A percentile compares a stretch with the other conserved stretches of the same genome.
These are phyloP conservation scores for Entomyzon cyanotis DNA, from an alignment of 2,113 vertebrate genomes.

Conservation along the genomic window DNA sequence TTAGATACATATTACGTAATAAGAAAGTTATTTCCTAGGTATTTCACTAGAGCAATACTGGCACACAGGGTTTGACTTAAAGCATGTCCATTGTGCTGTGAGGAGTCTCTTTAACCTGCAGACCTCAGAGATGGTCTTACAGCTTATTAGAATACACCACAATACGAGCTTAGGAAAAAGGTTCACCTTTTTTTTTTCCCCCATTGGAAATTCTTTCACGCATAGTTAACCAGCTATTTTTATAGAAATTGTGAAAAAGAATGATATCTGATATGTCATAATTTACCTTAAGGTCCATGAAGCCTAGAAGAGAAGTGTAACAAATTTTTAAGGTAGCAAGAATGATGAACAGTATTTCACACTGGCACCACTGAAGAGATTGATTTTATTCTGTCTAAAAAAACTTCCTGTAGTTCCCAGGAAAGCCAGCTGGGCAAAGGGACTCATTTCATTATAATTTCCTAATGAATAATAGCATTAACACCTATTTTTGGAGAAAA, in stretches of 20 bases:
- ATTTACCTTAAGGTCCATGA: slow-evolving; percentile 20
- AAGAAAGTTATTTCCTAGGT: neutral
- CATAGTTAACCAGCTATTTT: neutral
- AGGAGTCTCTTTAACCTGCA: neutral
- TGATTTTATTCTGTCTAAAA: neutral
- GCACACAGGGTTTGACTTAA: neutral
- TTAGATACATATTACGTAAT: neutral
- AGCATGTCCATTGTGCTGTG: neutral
- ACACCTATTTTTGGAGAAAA: neutral
- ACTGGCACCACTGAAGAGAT: neutral
- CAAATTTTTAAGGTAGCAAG: slow-evolving; percentile 6
- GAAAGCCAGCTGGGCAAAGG: slow-evolving; percentile 22
- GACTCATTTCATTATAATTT: neutral
- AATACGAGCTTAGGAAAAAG: neutral
- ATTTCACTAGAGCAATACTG: neutral
- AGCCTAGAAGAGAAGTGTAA: slow-evolving; percentile 1
- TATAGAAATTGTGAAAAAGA: neutral
- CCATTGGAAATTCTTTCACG: neutral
- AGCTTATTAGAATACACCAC: neutral
- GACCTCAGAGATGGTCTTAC: neutral
- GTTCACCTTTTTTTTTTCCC: neutral
- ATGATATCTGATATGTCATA: neutral
- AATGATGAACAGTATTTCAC: neutral
- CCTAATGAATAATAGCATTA: neutral
- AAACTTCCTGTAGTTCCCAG: neutral